A percentile compares a stretch with the other conserved stretches of the same genome.
These are phyloP conservation scores for Pyrgus malvae DNA, from an alignment of 2,888 invertebrate genomes.

Conservation along the genomic window DNA sequence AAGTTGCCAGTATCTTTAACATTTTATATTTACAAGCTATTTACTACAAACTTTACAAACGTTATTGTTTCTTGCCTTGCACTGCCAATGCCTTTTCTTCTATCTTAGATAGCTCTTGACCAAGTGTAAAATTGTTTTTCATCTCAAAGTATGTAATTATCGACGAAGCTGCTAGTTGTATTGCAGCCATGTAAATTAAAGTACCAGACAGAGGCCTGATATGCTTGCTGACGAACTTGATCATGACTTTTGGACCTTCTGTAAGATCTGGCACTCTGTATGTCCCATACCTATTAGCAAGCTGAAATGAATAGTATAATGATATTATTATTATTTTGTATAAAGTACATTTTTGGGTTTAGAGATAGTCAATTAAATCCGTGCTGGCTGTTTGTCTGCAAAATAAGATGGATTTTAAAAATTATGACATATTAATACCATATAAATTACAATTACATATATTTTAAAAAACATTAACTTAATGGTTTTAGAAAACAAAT, in stretches of 20 bases:
- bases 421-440: too few relatives aligned
- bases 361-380: too few relatives aligned
- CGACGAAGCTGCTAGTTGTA: conserved; percentile 80
- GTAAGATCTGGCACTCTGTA: conserved; percentile 84
- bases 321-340: too few relatives aligned
- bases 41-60: conserved; percentile 26
- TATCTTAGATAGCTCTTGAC: conserved; percentile 57
- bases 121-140: conserved; percentile 67
- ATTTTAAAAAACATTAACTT: too few relatives aligned
- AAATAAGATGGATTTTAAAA: too few relatives aligned
- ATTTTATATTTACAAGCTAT: conserved; percentile 39
- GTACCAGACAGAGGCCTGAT: conserved; percentile 77
- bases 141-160: conserved; percentile 84
- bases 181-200: conserved; percentile 66
- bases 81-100: conserved; percentile 52
- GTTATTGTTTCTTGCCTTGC: conserved; percentile 23
- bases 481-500: too few relatives aligned
- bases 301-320: conserved; percentile 79
- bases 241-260: conserved; percentile 77
- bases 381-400: too few relatives aligned
- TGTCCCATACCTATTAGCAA: conserved; percentile 83
- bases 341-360: too few relatives aligned
- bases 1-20: too few relatives aligned
- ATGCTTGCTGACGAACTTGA: conserved; percentile 75
- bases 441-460: too few relatives aligned